Conservation (phyloP, 2,113 vertebrate species). For the Eulemur macaco region DNA sequence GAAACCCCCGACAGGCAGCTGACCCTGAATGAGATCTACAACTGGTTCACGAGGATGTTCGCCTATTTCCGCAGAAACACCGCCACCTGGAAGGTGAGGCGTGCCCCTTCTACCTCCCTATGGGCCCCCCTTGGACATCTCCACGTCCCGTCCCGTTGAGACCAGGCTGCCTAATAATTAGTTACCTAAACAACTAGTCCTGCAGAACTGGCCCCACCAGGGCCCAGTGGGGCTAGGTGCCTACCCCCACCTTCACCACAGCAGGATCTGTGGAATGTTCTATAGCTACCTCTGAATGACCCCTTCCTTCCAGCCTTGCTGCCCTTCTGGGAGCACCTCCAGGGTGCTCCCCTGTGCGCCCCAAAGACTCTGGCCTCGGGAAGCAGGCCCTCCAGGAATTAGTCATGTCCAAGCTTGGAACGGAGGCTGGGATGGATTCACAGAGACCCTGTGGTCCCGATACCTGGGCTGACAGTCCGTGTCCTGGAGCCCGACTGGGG, state of each 20-base stretch:
- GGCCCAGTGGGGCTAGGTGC: neutral
- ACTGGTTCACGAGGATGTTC: constrained; percentile 99
- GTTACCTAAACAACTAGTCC: neutral
- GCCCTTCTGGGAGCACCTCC: neutral
- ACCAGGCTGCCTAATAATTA: neutral
- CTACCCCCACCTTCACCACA: neutral
- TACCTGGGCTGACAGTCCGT: neutral
- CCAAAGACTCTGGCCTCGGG: neutral
- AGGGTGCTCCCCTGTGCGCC: neutral
- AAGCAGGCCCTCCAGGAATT: neutral
- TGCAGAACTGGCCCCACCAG: neutral
- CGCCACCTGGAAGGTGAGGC: constrained; percentile 98
- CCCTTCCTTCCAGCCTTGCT: neutral
- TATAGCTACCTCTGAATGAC: neutral
- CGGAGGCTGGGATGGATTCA: neutral
- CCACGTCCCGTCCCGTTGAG: neutral
- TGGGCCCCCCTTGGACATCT: neutral
- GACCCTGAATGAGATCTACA: constrained; percentile 99
- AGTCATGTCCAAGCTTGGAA: neutral
- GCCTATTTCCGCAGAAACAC: constrained; percentile 99
- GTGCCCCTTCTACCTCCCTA: neutral
- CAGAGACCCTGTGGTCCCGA: neutral
- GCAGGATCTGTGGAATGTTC: no score
- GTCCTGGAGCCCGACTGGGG: neutral
- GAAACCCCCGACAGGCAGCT: constrained; percentile 98